A percentile compares a stretch with the other conserved stretches of the same genome.
Conservation (phyloP, 1,140 invertebrate genomes). For the Drosophila nebulosa region DNA sequence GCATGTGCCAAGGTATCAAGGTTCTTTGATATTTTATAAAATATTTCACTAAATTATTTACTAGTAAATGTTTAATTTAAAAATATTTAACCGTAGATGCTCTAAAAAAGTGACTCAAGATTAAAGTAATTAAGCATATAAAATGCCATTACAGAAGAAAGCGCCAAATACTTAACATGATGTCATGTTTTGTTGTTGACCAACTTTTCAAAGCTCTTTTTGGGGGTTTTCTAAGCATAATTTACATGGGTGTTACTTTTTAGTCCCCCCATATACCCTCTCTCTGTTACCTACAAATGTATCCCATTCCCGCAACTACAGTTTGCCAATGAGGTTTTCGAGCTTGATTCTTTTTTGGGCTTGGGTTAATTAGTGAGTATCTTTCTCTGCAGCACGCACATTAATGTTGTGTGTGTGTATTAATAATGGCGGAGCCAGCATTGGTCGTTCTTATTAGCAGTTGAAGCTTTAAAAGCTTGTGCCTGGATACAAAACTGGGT, state of each 20-base stretch:
- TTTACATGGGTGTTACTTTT: constrained; percentile 59
- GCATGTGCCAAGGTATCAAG: too few relatives aligned
- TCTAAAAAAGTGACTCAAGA: too few relatives aligned
- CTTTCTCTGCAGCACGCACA: constrained; percentile 71
- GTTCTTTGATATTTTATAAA: too few relatives aligned
- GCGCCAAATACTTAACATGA: constrained; percentile 32
- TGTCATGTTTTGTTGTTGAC: constrained; percentile 47
- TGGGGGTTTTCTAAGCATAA: constrained; percentile 67
- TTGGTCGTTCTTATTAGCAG: constrained; percentile 70
- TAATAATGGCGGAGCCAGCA: constrained; percentile 58
- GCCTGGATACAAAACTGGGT: constrained; percentile 61
- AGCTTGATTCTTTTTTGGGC: constrained; percentile 57
- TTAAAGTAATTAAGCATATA: too few relatives aligned
- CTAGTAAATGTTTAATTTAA: too few relatives aligned
- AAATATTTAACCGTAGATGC: too few relatives aligned
- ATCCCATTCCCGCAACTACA: constrained; percentile 32
- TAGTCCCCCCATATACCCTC: constrained; percentile 14
- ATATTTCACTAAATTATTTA: too few relatives aligned
- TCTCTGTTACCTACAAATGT: constrained; percentile 21
- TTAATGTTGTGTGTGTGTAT: constrained; percentile 37
- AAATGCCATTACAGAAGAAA: neutral
- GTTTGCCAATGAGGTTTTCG: constrained; percentile 67
- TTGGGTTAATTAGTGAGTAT: constrained; percentile 74
- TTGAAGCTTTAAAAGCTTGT: constrained; percentile 63
- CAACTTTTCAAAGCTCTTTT: constrained; percentile 31